These are phyloP conservation scores for Hypercompe scribonia DNA, from an alignment of 2,888 invertebrate species.

Conservation along the genomic window DNA sequence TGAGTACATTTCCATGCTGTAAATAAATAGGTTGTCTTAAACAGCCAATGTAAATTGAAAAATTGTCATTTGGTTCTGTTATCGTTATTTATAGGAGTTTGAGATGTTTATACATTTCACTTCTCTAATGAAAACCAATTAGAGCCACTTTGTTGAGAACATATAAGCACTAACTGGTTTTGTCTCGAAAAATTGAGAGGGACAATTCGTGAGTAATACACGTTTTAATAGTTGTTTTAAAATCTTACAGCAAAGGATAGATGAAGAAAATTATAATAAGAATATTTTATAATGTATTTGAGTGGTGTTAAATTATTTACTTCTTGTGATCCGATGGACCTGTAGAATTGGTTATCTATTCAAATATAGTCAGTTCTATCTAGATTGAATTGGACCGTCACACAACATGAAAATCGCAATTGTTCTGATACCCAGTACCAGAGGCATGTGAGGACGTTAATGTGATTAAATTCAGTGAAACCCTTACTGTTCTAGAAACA, in stretches of 20 bases:
- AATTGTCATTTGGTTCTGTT: neutral
- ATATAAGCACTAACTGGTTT: neutral
- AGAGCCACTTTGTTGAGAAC: neutral
- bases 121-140: neutral
- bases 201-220: neutral
- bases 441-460: neutral
- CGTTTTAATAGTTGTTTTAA: neutral
- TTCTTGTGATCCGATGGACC: neutral
- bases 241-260: neutral
- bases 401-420: slow-evolving; percentile 9
- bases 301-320: neutral
- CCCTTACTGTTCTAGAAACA: neutral
- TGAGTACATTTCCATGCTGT: neutral
- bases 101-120: neutral
- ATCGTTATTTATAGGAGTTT: neutral
- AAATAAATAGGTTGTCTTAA: neutral
- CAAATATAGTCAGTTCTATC: neutral
- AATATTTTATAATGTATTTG: neutral
- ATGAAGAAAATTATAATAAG: neutral
- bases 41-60: neutral
- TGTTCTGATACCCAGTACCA: neutral
- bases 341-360: neutral
- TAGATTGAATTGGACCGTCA: neutral
- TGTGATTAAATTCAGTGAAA: slow-evolving; percentile 8
- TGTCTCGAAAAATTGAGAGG: neutral